A percentile compares a stretch with the other conserved stretches of the same genome.
These are phyloP conservation scores for Diorhabda sublineata DNA, from an alignment of 1,140 invertebrate genomes.

Conservation along the genomic window DNA sequence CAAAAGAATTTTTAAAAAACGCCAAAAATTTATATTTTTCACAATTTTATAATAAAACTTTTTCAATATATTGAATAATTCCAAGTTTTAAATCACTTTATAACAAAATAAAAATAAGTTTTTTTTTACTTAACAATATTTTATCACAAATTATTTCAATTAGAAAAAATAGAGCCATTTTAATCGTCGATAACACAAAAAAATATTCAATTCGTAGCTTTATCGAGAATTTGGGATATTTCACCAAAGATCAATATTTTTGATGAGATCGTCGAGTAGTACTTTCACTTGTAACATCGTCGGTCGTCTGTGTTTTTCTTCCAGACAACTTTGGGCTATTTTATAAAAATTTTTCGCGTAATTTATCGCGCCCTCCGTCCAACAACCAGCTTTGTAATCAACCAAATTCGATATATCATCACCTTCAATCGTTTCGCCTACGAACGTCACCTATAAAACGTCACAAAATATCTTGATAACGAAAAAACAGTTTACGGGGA, in stretches of 20 bases:
- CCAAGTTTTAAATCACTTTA: no score
- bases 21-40: no score
- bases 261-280: constrained; percentile 7
- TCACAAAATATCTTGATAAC: neutral
- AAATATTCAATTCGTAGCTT: no score
- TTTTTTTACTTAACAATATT: no score
- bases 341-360: constrained; percentile 41
- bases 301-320: constrained; percentile 47
- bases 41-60: no score
- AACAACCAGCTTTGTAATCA: constrained; percentile 38
- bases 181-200: no score
- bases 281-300: constrained; percentile 24
- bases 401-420: constrained; percentile 36
- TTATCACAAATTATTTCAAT: no score
- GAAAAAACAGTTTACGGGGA: neutral
- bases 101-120: no score
- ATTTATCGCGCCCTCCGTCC: constrained; percentile 35
- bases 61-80: no score
- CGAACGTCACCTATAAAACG: constrained; percentile 35
- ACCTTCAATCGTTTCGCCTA: constrained; percentile 43
- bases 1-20: no score
- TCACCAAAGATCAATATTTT: neutral
- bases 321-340: constrained; percentile 43
- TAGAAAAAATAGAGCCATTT: no score
- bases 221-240: no score